Conservation (phyloP, 2,113 vertebrate species). For the Brevimyrus niger region DNA sequence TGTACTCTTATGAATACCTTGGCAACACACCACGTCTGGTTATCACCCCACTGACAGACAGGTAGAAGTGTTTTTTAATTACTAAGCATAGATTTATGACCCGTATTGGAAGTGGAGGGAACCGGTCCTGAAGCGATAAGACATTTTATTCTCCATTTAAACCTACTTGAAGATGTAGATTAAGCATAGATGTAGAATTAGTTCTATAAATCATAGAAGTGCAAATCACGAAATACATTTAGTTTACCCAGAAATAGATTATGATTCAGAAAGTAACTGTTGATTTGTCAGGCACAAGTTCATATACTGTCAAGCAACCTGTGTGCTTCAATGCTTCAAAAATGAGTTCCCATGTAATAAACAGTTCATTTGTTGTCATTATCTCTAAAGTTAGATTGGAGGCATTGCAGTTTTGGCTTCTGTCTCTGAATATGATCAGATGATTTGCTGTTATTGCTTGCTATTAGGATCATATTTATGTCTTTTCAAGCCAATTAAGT, state of each 20-base stretch:
- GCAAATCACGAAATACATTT: background rate
- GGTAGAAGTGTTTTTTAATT: conserved; percentile 51
- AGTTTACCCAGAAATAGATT: background rate
- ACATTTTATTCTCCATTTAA: background rate
- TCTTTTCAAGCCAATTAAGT: background rate
- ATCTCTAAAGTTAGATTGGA: conserved; percentile 13
- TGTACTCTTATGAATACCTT: conserved; percentile 90
- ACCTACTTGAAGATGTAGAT: background rate
- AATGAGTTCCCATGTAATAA: conserved; percentile 36
- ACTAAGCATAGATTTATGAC: background rate
- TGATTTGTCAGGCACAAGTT: background rate
- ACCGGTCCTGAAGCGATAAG: background rate
- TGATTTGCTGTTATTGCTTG: background rate
- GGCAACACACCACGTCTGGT: conserved; percentile 91
- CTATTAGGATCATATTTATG: background rate
- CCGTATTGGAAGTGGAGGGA: background rate
- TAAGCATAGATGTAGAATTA: background rate
- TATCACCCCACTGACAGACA: conserved; percentile 92
- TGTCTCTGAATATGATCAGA: conserved; percentile 15
- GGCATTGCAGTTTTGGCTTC: conserved; percentile 24
- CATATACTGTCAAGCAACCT: background rate
- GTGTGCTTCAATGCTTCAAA: conserved; percentile 6
- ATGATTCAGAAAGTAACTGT: background rate
- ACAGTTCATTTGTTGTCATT: conserved; percentile 35
- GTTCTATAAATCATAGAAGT: background rate